Evolutionary conservation across 2,888 invertebrate genomes (phyloP).

Genomic region (Argyra leucocephala): DNA sequence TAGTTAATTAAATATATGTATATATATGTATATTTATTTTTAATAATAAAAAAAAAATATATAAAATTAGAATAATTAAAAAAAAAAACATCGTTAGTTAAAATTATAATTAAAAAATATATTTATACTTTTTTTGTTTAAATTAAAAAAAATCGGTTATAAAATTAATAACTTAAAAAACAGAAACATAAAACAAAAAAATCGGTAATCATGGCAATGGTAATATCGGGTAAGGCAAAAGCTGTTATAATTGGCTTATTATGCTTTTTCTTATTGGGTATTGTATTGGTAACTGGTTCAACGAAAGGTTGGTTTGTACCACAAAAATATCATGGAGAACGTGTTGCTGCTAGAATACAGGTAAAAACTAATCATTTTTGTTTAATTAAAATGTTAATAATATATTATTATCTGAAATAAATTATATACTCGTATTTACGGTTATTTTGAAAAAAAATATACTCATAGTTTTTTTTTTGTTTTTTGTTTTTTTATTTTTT

Average conservation of each 20-base stretch:
- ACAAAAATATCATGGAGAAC: conserved; percentile 46
- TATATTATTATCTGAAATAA: no score
- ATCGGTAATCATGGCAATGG: conserved; percentile 51
- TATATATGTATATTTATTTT: no score
- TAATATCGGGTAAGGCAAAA: conserved; percentile 54
- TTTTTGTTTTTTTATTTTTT: no score
- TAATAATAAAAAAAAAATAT: no score
- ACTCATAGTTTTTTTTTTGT: no score
- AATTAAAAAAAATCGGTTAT: background rate
- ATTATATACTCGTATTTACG: no score
- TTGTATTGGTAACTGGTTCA: conserved; percentile 50
- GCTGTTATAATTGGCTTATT: conserved; percentile 52
- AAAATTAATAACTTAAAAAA: background rate
- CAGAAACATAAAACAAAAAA: conserved; percentile 10
- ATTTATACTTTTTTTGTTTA: no score
- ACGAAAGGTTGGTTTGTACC: conserved; percentile 55
- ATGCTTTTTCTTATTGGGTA: conserved; percentile 48
- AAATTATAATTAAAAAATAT: background rate
- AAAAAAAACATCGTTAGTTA: background rate
- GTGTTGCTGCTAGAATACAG: conserved; percentile 51
- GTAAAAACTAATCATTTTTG: no score
- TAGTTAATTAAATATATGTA: no score
- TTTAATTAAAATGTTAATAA: no score
- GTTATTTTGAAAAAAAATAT: no score
- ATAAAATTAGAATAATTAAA: no score